Evolutionary conservation across 2,797 vertebrate species (phyloP).

Genomic region (Alosa sapidissima): DNA sequence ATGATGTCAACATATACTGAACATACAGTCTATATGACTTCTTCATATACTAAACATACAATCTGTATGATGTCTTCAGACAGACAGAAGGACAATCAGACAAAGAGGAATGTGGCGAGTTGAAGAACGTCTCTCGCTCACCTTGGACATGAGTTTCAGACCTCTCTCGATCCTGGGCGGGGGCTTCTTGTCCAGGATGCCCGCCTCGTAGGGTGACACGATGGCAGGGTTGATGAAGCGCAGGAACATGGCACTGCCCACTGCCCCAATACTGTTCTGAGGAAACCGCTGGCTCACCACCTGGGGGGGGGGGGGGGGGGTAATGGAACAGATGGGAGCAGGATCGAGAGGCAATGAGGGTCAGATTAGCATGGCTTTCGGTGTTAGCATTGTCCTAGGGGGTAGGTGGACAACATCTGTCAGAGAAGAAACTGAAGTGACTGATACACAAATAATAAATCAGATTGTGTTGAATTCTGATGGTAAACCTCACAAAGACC

Average conservation of each 20-base stretch:
- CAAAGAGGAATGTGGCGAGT: no score
- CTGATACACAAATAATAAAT: neutral
- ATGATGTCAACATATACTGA: neutral
- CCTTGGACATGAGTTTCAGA: conserved; percentile 99
- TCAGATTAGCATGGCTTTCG: neutral
- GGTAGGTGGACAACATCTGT: neutral
- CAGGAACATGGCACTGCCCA: conserved; percentile 98
- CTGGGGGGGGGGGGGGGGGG: conserved; percentile 60
- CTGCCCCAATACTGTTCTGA: conserved; percentile 98
- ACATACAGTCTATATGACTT: no score
- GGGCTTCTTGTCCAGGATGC: conserved; percentile 97
- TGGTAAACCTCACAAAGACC: neutral
- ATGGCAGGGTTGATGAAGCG: conserved; percentile 98
- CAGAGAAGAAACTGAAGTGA: neutral
- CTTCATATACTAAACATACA: no score
- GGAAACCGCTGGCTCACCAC: conserved; percentile 98
- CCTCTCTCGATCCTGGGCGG: conserved; percentile 92
- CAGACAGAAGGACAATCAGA: neutral
- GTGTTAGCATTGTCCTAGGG: neutral
- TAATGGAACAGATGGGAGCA: no score
- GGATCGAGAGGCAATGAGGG: neutral
- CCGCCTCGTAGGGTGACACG: conserved; percentile 96
- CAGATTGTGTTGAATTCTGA: neutral
- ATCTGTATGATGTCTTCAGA: neutral
- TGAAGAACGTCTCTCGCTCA: conserved; percentile 48